Conservation (phyloP, 35 echinoderm and acorn worm species). For the Ophiothrix spiculata region DNA sequence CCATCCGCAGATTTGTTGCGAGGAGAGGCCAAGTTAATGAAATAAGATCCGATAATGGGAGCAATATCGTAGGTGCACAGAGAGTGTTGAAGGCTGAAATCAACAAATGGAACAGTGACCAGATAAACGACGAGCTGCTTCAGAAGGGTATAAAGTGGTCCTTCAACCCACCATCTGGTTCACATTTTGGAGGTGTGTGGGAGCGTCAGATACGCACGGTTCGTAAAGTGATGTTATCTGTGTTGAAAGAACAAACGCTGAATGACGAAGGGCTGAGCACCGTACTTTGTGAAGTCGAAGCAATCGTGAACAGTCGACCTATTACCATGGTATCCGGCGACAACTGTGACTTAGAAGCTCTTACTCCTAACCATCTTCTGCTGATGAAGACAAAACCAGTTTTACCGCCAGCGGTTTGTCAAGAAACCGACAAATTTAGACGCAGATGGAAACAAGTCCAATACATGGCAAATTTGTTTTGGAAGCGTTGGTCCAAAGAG, state of each 20-base stretch:
- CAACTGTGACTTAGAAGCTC: slow-evolving; percentile 19
- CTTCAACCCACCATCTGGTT: slow-evolving; percentile 36
- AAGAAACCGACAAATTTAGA: neutral
- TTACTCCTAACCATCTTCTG: slow-evolving; percentile 66
- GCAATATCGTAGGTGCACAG: slow-evolving; percentile 47
- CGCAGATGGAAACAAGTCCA: slow-evolving; percentile 33
- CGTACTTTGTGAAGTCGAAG: slow-evolving; percentile 51
- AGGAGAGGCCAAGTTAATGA: slow-evolving; percentile 31
- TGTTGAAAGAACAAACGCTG: slow-evolving; percentile 31
- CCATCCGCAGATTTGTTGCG: slow-evolving; percentile 42
- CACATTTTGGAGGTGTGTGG: slow-evolving; percentile 47
- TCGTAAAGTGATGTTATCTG: slow-evolving; percentile 7
- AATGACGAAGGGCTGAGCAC: slow-evolving; percentile 32
- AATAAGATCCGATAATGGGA: slow-evolving; percentile 42
- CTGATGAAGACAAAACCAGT: neutral
- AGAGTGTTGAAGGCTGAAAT: slow-evolving; percentile 23
- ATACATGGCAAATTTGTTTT: slow-evolving; percentile 17
- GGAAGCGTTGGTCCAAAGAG: slow-evolving; percentile 23
- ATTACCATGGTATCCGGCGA: slow-evolving; percentile 42
- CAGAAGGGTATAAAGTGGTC: slow-evolving; percentile 32
- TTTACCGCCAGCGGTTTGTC: neutral
- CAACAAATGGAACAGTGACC: neutral
- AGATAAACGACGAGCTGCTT: neutral
- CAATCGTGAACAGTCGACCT: slow-evolving; percentile 49
- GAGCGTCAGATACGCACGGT: slow-evolving; percentile 39